Percentiles rank a stretch among this genome's conserved stretches.
Conservation (phyloP, 1,140 invertebrate genomes). For the Drosophila repleta region DNA sequence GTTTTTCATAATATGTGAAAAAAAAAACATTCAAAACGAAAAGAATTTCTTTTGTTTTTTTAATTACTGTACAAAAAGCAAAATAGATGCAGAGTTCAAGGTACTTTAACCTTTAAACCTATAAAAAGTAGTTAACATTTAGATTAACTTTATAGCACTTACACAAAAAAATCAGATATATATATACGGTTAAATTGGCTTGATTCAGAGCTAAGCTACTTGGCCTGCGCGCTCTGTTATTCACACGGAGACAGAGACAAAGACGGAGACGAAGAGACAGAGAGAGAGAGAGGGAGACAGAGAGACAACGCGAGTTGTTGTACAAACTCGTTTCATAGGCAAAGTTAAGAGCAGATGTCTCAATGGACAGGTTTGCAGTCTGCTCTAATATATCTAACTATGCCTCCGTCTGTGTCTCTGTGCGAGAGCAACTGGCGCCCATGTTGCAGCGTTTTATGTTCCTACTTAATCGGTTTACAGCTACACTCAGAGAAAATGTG, state of each 20-base stretch:
- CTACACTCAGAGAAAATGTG: constrained; percentile 5
- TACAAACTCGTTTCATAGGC: constrained; percentile 71
- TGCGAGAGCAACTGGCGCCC: constrained; percentile 18
- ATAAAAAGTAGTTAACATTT: constrained; percentile 59
- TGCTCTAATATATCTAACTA: constrained; percentile 31
- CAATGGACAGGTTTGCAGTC: constrained; percentile 65
- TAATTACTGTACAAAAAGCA: constrained; percentile 67
- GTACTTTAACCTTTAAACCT: constrained; percentile 41
- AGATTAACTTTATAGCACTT: constrained; percentile 60
- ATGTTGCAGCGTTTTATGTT: constrained; percentile 35
- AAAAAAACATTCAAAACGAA: constrained; percentile 53
- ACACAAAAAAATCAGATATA: constrained; percentile 49
- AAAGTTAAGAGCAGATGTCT: constrained; percentile 74
- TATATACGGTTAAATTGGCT: constrained; percentile 33
- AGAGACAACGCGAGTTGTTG: constrained; percentile 3
- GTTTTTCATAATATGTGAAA: constrained; percentile 30
- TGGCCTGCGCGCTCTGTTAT: constrained; percentile 57
- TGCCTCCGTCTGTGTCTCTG: constrained; percentile 36
- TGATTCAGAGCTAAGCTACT: constrained; percentile 51
- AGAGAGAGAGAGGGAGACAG: not conserved
- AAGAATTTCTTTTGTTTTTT: constrained; percentile 1
- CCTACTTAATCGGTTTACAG: constrained; percentile 75
- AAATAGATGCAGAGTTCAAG: constrained; percentile 52
- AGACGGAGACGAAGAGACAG: constrained; percentile 15
- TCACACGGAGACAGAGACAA: constrained; percentile 28